These are phyloP conservation scores for Nyctibius bracteatus DNA, from an alignment of 2,113 vertebrate species.

Conservation along the genomic window DNA sequence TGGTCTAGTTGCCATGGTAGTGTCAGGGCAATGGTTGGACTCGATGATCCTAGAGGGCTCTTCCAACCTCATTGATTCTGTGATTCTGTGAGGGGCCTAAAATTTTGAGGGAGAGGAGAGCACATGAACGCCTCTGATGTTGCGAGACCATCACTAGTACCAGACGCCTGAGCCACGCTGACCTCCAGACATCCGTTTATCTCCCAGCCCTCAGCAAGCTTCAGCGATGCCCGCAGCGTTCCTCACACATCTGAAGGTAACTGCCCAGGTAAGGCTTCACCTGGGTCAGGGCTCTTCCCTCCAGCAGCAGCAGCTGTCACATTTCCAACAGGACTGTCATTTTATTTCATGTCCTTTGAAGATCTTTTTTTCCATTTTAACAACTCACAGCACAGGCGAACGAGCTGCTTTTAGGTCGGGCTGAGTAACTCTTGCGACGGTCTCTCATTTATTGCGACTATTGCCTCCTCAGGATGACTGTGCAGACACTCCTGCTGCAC, in stretches of 20 bases:
- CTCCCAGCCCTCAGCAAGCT: not conserved
- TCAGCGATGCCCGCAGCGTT: not conserved
- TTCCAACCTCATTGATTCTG: too few species aligned
- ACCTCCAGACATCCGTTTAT: not conserved
- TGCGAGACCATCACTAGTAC: not conserved
- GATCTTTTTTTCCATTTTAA: not conserved
- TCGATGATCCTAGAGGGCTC: too few species aligned
- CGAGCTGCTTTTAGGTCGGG: not conserved
- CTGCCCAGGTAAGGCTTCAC: not conserved
- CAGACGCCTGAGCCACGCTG: not conserved
- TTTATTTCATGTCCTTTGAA: not conserved
- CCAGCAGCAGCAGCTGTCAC: not conserved
- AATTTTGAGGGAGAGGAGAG: not conserved
- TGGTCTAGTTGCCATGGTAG: too few species aligned
- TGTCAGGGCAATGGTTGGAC: too few species aligned
- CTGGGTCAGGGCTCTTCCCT: not conserved
- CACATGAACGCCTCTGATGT: rapidly evolving
- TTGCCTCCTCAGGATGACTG: not conserved
- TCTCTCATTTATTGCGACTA: not conserved
- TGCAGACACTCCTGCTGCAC: not conserved
- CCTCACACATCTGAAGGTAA: not conserved
- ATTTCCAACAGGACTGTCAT: not conserved
- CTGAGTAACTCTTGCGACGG: not conserved
- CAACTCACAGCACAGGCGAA: not conserved
- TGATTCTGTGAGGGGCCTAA: too few species aligned